Evolutionary conservation across 2,113 vertebrate species (phyloP), one percentile per base, ranked within the genome.

Genomic region (Orthonyx spaldingii): DNA sequence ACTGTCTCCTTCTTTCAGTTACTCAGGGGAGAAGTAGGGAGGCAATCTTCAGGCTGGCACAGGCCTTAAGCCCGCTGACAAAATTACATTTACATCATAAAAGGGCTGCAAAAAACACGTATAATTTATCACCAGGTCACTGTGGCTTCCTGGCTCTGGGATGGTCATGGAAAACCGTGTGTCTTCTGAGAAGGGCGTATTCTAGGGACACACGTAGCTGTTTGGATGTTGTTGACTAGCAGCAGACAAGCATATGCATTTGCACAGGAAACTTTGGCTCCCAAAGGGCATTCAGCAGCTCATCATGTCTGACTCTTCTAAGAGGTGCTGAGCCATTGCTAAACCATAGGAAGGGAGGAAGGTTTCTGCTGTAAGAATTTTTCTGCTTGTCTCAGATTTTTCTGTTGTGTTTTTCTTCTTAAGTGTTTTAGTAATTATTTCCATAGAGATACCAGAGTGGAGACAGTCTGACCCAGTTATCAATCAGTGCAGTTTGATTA

Each of bases 221-320:
- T 70, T 90, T 80, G 87, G 90, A 32, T 69, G 35, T 74, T 84
- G 82, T 47, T 83, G 59, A 56, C 52, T 37, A 88, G 90, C 68
- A 88, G 66, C 84, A 83, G 87, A 91, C 70, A 76, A 79, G 78
- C 28, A 18, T 27, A 39, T 53, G 46, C 30, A 56, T 89, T 92
- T 94, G 88, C 81, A 76, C 65, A 93, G 61, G 69, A 94, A 82
- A 76, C 79, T 84, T 77, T 96, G 94, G 91, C 94, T 92, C 74
- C 56, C 35, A 5, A 52, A 85, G 79, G 79, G 21, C 75, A 74
- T 96, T 88, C 90, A 88, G 8, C 93, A 96, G 85, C 85, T 96
- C 83, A 93, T 96, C 71, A 70, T 23, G 76, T 78, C 84, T 91
- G 66, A 74, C 35, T 74, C 71, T 90, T 53, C 93, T 84, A 64